These are phyloP conservation scores for Trialeurodes vaporariorum DNA, from an alignment of 1,140 invertebrate genomes.

Conservation along the genomic window DNA sequence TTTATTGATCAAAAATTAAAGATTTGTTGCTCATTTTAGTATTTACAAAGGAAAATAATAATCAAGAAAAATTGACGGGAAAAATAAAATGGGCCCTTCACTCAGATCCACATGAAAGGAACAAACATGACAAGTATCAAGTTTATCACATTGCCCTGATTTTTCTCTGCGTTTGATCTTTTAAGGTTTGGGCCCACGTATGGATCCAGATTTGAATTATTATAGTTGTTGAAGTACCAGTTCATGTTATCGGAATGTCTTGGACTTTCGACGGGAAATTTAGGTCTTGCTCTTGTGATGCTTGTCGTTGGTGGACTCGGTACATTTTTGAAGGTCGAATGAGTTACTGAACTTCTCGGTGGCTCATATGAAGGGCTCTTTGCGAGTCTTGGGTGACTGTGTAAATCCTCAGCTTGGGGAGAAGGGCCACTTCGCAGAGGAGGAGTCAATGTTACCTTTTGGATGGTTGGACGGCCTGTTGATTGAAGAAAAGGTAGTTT, in stretches of 20 bases:
- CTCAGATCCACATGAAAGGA: too few species aligned
- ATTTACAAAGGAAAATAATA: too few species aligned
- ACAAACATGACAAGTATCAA: too few species aligned
- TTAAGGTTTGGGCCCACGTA: slow-evolving; percentile 38
- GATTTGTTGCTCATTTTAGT: too few species aligned
- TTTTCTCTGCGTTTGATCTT: too few species aligned
- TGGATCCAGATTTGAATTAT: slow-evolving; percentile 52
- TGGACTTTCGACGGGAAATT: neutral
- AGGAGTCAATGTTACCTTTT: slow-evolving; percentile 44
- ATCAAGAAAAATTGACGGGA: too few species aligned
- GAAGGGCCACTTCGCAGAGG: slow-evolving; percentile 19
- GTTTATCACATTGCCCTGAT: too few species aligned
- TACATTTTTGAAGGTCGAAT: slow-evolving; percentile 18
- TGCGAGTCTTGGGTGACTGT: slow-evolving; percentile 21
- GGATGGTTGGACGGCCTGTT: slow-evolving; percentile 44
- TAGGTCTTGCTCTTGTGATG: slow-evolving; percentile 36
- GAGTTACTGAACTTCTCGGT: neutral
- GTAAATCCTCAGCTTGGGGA: slow-evolving; percentile 21
- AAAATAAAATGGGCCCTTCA: too few species aligned
- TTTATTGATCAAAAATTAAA: too few species aligned
- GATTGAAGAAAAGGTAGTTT: slow-evolving; percentile 20
- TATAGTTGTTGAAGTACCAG: slow-evolving; percentile 71
- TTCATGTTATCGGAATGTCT: slow-evolving; percentile 40
- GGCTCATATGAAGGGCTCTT: slow-evolving; percentile 19
- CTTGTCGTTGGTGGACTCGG: slow-evolving; percentile 17